Percentiles rank a stretch among this genome's conserved stretches.
Conservation (phyloP, 2,888 invertebrate genomes). For the Chrysolina americana region DNA sequence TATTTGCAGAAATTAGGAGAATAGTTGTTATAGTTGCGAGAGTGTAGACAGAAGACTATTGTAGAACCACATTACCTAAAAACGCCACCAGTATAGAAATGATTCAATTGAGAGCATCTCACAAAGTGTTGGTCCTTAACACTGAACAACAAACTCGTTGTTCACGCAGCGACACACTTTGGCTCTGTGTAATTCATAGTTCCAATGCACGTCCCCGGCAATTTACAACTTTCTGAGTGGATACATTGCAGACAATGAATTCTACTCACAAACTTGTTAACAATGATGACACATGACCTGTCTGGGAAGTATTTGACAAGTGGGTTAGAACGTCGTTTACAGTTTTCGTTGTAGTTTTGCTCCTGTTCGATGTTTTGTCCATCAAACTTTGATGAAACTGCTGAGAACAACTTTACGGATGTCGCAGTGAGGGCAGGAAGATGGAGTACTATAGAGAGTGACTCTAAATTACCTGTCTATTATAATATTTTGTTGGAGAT, state of each 20-base stretch:
- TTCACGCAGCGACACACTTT: too few relatives aligned
- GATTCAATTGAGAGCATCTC: too few relatives aligned
- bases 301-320: not conserved
- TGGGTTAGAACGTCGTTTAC: not conserved
- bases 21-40: too few relatives aligned
- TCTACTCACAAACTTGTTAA: not conserved
- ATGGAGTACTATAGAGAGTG: too few relatives aligned
- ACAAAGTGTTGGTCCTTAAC: too few relatives aligned
- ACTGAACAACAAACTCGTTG: too few relatives aligned
- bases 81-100: too few relatives aligned
- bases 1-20: too few relatives aligned
- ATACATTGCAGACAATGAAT: slow-evolving; percentile 10
- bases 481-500: too few relatives aligned
- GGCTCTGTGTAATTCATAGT: not conserved
- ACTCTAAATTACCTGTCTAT: too few relatives aligned
- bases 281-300: not conserved
- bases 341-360: not conserved
- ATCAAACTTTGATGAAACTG: not conserved
- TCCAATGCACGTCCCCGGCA: not conserved
- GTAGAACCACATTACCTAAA: too few relatives aligned
- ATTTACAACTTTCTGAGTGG: not conserved
- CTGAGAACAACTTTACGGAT: not conserved
- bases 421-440: not conserved
- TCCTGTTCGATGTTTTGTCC: not conserved
- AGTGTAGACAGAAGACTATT: too few relatives aligned